Base-by-base conservation (phyloP, 2,888 invertebrate genomes). In the Limnephilus lunatus region DNA sequence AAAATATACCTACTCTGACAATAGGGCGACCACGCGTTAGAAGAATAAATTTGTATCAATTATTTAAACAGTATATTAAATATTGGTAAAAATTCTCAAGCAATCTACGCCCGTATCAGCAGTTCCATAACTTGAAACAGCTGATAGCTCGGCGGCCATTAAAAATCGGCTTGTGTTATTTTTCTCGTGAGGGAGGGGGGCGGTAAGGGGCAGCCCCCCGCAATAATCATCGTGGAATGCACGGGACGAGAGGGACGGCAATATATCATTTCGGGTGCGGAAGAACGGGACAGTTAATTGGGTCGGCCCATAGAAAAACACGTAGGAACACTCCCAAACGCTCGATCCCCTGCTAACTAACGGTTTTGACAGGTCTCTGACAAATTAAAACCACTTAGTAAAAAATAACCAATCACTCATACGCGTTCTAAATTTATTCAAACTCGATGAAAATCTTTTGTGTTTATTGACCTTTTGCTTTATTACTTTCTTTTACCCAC, bases 131-230 rank as follows among this genome's bases (percentile, higher is more conserved):
- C 39, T 91, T 68, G 91, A 91, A 93, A 93, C 93, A 93, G 93
- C 93, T 93, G 93, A 93, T 93, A 31, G 48, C 87, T 81, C 12
- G 90, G 92, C 92, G 91, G 93, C 93, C 93, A 93, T 93, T 93
- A 93, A 93, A 93, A 93, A 91, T 92, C 90, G 83, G 82, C 86
- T 83, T 89, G 88, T 88, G 91, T 91, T 83, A 82, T 92, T 87
- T 90, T 89, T 82, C 81, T 91, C 81, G n/a, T 53, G 35, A 35
- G 30, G 92, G 90, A 93, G 90, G 31, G 81, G 82, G 87, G 92
- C 91, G 81, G 85, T n/a, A 25, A 32, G 87, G 31, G 68, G 87
- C 30, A 82, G 87, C 88, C 82, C 82, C 39, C 35, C 39, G 81
- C 81, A 89, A 89, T 89, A 89, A 89, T 91, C 91, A 91, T 91